Evolutionary conservation across 1,140 invertebrate genomes (phyloP).

Genomic region (Aphis gossypii): DNA sequence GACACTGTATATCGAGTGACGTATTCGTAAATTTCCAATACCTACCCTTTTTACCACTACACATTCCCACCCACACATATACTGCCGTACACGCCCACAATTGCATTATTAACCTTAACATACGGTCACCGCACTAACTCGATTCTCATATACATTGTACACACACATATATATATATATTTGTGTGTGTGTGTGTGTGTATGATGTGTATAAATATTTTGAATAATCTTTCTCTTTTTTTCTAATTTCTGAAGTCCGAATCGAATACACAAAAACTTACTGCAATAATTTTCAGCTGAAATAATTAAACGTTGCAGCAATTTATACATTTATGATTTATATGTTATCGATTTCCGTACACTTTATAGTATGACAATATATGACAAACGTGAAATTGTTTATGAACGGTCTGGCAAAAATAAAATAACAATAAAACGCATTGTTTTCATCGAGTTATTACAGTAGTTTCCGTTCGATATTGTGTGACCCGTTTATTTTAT

Average conservation of each 20-base stretch:
- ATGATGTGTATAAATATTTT: no score
- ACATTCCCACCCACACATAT: background rate
- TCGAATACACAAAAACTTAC: background rate
- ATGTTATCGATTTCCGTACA: background rate
- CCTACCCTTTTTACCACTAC: slow-evolving; percentile 38
- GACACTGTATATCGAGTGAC: background rate
- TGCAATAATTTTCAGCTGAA: background rate
- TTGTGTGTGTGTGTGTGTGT: no score
- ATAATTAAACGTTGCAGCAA: background rate
- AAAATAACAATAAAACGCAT: background rate
- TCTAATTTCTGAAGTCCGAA: no score
- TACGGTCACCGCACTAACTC: no score
- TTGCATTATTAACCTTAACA: background rate
- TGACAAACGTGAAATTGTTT: background rate
- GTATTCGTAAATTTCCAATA: background rate
- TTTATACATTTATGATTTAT: background rate
- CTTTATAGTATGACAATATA: background rate
- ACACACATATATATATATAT: background rate
- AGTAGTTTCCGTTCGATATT: background rate
- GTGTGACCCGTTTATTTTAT: background rate
- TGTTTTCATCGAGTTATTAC: background rate
- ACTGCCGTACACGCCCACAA: no score
- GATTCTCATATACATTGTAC: background rate
- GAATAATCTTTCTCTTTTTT: background rate
- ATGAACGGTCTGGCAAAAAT: background rate